These are phyloP conservation scores for Prorops nasuta DNA, from an alignment of 1,140 invertebrate species.

Conservation along the genomic window DNA sequence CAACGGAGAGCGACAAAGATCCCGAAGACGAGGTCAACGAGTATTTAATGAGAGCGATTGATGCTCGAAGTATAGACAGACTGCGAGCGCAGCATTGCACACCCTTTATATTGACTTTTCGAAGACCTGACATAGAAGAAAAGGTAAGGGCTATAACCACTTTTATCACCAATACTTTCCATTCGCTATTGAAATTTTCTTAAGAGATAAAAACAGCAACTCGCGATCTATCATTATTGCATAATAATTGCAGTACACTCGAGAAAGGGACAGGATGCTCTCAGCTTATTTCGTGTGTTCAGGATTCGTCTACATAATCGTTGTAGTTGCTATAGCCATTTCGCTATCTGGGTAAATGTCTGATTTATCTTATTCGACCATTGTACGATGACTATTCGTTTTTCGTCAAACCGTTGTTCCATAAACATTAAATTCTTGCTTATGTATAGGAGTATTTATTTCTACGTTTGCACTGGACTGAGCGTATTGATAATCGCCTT, in stretches of 20 bases:
- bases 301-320: constrained; percentile 68
- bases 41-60: constrained; percentile 89
- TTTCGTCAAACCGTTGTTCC: too few species aligned
- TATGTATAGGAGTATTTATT: constrained; percentile 39
- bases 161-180: neutral
- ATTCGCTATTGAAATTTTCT: neutral
- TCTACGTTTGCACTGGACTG: constrained; percentile 38
- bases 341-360: constrained; percentile 62
- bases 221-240: neutral
- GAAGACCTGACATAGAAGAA: constrained; percentile 72
- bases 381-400: constrained; percentile 1
- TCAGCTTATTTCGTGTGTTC: constrained; percentile 81
- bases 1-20: constrained; percentile 65
- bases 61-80: constrained; percentile 88
- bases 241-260: constrained; percentile 72
- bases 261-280: constrained; percentile 80
- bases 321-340: constrained; percentile 67
- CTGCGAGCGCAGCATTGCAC: constrained; percentile 82
- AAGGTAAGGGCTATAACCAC: constrained; percentile 61
- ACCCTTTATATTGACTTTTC: constrained; percentile 78
- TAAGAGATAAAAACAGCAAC: too few species aligned
- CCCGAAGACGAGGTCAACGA: constrained; percentile 93
- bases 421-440: constrained; percentile 2
- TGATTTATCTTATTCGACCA: neutral
- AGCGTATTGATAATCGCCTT: constrained; percentile 39